phyloP scores from a whole-genome alignment of 2,113 vertebrate genomes.

The Phasianus colchicus region DNA sequence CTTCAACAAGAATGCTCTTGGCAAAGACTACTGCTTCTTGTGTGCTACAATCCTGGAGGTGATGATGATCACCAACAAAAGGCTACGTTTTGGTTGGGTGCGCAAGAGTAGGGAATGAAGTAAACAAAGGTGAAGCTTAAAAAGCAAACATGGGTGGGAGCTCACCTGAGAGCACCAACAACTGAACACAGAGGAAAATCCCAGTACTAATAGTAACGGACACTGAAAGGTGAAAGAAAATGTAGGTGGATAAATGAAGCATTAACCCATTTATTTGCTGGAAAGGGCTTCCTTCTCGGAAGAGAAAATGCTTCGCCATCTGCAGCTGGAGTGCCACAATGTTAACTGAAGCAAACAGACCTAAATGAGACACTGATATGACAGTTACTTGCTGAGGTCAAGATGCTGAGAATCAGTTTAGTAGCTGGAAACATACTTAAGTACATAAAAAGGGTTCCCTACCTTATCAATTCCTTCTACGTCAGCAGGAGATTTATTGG shows the following conservation, averaged over 20 bases:
- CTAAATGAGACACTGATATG: neutral
- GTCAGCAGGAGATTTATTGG: neutral
- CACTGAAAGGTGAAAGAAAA: neutral
- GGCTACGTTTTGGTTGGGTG: fast-evolving
- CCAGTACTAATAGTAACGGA: neutral
- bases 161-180: neutral
- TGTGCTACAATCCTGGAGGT: fast-evolving
- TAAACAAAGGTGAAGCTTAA: neutral
- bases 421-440: neutral
- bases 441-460: neutral
- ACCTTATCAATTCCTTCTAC: neutral
- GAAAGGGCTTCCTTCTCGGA: neutral
- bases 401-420: neutral
- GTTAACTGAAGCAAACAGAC: neutral
- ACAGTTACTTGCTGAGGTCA: neutral
- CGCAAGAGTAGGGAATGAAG: neutral
- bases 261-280: neutral
- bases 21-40: neutral
- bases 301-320: neutral
- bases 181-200: neutral
- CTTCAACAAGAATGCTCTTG: neutral
- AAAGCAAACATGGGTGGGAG: fast-evolving
- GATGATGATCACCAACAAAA: neutral
- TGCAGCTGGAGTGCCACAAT: neutral
- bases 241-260: neutral